These are phyloP conservation scores for Silvanus unidentatus DNA, from an alignment of 2,888 invertebrate species.

Conservation along the genomic window DNA sequence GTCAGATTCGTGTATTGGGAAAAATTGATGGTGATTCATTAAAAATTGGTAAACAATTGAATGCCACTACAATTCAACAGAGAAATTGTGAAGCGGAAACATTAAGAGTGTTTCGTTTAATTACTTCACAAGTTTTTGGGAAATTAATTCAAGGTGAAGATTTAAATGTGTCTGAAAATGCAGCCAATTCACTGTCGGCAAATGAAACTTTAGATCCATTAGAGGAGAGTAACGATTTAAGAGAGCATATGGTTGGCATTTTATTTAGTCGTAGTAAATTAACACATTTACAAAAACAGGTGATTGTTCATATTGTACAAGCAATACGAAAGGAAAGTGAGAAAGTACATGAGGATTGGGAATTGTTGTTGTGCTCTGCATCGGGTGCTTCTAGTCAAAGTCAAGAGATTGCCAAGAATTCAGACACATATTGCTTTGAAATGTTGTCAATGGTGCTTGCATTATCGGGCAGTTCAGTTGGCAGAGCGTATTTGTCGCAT, in stretches of 20 bases:
- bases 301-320: conserved; percentile 82
- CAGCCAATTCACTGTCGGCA: conserved; percentile 28
- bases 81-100: conserved; percentile 88
- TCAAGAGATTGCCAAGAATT: conserved; percentile 49
- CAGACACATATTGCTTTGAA: conserved; percentile 96
- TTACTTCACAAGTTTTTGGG: conserved; percentile 90
- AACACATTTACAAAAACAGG: conserved; percentile 88
- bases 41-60: conserved; percentile 50
- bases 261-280: conserved; percentile 89
- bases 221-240: conserved; percentile 53
- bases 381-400: conserved; percentile 43
- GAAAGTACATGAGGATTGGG: conserved; percentile 88
- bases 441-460: conserved; percentile 94
- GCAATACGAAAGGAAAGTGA: conserved; percentile 86
- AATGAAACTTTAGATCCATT: conserved; percentile 46
- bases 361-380: conserved; percentile 55
- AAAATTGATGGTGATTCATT: conserved; percentile 54
- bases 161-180: conserved; percentile 26
- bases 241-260: conserved; percentile 95
- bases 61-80: conserved; percentile 66
- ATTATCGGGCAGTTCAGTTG: conserved; percentile 86
- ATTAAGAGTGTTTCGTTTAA: conserved; percentile 81
- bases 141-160: conserved; percentile 72
- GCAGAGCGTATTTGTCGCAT: conserved; percentile 83
- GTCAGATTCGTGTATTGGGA: conserved; percentile 72